Percentiles rank a stretch among this genome's conserved stretches.
These are phyloP conservation scores for Lycia hirtaria DNA, from an alignment of 2,888 invertebrate species.

Conservation along the genomic window DNA sequence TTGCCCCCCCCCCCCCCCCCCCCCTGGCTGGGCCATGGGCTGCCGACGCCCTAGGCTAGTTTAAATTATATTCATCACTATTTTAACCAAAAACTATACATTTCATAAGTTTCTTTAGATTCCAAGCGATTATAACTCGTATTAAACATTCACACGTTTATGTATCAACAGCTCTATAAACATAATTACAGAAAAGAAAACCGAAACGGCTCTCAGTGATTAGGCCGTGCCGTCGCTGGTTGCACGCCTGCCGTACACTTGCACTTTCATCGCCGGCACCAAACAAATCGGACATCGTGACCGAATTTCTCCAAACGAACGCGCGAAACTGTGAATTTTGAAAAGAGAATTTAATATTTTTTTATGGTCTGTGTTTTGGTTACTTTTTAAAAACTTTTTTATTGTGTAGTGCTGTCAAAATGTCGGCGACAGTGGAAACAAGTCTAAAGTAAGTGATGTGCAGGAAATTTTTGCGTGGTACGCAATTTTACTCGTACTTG, in stretches of 20 bases:
- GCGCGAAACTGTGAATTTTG: constrained; percentile 22
- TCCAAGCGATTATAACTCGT: neutral
- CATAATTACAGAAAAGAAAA: constrained; percentile 12
- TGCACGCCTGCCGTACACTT: constrained; percentile 30
- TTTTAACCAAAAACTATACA: too few species aligned
- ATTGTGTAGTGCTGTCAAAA: constrained; percentile 42
- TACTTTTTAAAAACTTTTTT: constrained; percentile 1
- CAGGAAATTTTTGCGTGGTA: constrained; percentile 53
- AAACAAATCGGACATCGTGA: constrained; percentile 2
- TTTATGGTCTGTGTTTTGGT: constrained; percentile 1
- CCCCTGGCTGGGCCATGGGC: too few species aligned
- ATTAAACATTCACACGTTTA: neutral
- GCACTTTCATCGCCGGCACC: constrained; percentile 14
- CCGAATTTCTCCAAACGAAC: constrained; percentile 9
- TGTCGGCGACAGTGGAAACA: constrained; percentile 75
- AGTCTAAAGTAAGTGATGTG: constrained; percentile 74
- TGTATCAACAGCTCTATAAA: constrained; percentile 34
- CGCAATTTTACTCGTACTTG: constrained; percentile 1
- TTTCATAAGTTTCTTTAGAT: too few species aligned
- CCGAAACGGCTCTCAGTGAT: constrained; percentile 38
- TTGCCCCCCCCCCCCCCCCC: too few species aligned
- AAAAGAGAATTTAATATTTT: neutral
- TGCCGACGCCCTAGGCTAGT: too few species aligned
- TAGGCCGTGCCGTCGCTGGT: constrained; percentile 36
- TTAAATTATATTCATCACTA: constrained; percentile 3